Conservation (phyloP, 2,888 invertebrate genomes). For the Eugnorisma glareosa region DNA sequence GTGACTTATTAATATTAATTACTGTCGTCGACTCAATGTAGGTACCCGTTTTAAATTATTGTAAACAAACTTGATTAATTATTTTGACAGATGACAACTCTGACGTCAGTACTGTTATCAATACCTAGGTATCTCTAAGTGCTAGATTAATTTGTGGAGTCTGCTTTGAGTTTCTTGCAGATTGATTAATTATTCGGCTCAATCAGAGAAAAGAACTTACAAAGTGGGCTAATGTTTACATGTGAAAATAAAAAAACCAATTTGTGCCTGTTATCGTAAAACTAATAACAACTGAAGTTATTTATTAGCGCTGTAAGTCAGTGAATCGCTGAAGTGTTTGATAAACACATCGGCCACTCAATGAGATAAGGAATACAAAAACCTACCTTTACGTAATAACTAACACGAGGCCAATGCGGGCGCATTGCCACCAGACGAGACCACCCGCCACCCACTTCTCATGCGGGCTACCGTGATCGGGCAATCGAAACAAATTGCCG, state of each 20-base stretch:
- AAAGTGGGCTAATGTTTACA: slow-evolving; percentile 62
- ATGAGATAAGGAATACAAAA: slow-evolving; percentile 79
- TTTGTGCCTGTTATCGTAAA: slow-evolving; percentile 70
- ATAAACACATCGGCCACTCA: slow-evolving; percentile 82
- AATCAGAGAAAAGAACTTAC: slow-evolving; percentile 29
- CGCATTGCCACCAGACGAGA: slow-evolving; percentile 65
- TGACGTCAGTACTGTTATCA: slow-evolving; percentile 27
- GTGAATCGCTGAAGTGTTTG: slow-evolving; percentile 78
- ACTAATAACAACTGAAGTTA: slow-evolving; percentile 75
- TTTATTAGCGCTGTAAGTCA: slow-evolving; percentile 79
- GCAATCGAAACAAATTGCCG: slow-evolving; percentile 69
- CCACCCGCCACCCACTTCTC: slow-evolving; percentile 73
- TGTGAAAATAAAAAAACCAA: slow-evolving; percentile 64
- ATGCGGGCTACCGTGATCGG: slow-evolving; percentile 71
- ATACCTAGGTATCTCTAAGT: background rate
- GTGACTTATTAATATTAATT: slow-evolving; percentile 28
- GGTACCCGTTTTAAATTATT: slow-evolving; percentile 21
- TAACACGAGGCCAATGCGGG: slow-evolving; percentile 70
- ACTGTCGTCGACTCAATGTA: slow-evolving; percentile 14
- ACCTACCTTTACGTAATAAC: slow-evolving; percentile 83
- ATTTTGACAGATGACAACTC: slow-evolving; percentile 45
- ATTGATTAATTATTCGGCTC: slow-evolving; percentile 15
- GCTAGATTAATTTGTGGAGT: slow-evolving; percentile 13
- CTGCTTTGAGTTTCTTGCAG: slow-evolving; percentile 8
- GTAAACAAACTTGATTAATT: slow-evolving; percentile 37